Evolutionary conservation across 2,888 invertebrate genomes (phyloP).

Genomic region (Macaria notata): DNA sequence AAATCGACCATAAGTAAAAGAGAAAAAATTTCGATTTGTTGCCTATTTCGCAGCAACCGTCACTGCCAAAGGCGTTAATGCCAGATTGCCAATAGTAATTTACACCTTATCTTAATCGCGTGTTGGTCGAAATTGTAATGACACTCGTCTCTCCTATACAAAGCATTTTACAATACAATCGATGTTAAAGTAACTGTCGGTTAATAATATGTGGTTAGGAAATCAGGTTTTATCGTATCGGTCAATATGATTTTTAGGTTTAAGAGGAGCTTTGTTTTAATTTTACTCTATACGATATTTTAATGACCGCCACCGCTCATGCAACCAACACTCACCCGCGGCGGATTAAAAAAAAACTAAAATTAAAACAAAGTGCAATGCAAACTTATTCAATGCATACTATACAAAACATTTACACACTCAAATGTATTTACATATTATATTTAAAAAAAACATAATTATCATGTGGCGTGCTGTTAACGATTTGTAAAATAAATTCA

Average conservation of each 20-base stretch:
- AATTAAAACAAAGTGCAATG: slow-evolving; percentile 5
- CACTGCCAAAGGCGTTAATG: too few species aligned
- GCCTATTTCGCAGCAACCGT: too few species aligned
- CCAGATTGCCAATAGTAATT: too few species aligned
- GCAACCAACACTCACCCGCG: not conserved
- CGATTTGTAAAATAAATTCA: not conserved
- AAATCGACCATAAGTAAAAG: too few species aligned
- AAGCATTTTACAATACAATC: slow-evolving; percentile 2
- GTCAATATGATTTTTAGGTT: slow-evolving; percentile 1
- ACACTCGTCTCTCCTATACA: too few species aligned
- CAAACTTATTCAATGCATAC: slow-evolving; percentile 14
- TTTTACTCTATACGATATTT: not conserved
- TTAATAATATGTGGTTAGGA: slow-evolving; percentile 5
- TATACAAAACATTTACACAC: too few species aligned
- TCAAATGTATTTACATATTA: too few species aligned
- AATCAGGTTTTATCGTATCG: slow-evolving; percentile 6
- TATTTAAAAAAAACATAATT: too few species aligned
- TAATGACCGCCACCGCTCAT: not conserved
- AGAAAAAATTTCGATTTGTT: too few species aligned
- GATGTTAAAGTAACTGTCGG: slow-evolving; percentile 3
- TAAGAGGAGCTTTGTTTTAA: slow-evolving; percentile 9
- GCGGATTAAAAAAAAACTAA: too few species aligned
- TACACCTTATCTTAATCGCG: too few species aligned
- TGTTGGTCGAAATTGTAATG: too few species aligned
- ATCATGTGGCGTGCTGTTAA: not conserved